Evolutionary conservation across 2,113 vertebrate species (phyloP).

Genomic region (Malaclemys terrapin): DNA sequence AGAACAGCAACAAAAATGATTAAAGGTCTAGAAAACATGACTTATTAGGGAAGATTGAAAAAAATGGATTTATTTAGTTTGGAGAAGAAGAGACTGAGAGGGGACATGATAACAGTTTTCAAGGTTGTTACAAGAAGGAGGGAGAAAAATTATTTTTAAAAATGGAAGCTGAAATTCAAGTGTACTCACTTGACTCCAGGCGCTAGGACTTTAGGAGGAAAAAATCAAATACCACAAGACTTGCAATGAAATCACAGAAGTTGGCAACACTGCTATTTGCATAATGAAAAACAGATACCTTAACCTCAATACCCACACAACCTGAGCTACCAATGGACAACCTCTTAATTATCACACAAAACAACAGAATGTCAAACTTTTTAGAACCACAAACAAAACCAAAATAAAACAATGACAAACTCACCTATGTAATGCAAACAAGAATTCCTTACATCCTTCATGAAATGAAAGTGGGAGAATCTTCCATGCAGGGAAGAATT

Average conservation of each 20-base stretch:
- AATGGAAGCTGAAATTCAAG: not conserved
- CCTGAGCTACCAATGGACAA: not conserved
- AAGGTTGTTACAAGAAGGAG: no score
- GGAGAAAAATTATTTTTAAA: not conserved
- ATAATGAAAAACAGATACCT: not conserved
- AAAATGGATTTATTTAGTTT: no score
- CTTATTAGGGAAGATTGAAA: no score
- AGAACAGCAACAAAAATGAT: no score
- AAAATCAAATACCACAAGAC: not conserved
- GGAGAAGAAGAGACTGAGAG: no score
- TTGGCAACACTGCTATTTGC: not conserved
- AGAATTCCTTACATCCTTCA: conserved; percentile 1
- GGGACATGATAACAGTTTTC: no score
- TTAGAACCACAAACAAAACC: not conserved
- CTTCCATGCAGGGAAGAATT: not conserved
- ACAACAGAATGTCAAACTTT: conserved; percentile 40
- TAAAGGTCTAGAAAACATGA: no score
- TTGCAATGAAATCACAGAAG: not conserved
- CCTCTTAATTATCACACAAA: not conserved
- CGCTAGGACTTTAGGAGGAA: not conserved
- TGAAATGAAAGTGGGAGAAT: not conserved
- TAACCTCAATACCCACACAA: not conserved
- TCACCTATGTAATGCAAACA: not conserved
- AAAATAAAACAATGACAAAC: not conserved
- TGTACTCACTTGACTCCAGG: not conserved